Evolutionary conservation across 1,140 invertebrate genomes (phyloP).

Genomic region (Conus ventricosus): DNA sequence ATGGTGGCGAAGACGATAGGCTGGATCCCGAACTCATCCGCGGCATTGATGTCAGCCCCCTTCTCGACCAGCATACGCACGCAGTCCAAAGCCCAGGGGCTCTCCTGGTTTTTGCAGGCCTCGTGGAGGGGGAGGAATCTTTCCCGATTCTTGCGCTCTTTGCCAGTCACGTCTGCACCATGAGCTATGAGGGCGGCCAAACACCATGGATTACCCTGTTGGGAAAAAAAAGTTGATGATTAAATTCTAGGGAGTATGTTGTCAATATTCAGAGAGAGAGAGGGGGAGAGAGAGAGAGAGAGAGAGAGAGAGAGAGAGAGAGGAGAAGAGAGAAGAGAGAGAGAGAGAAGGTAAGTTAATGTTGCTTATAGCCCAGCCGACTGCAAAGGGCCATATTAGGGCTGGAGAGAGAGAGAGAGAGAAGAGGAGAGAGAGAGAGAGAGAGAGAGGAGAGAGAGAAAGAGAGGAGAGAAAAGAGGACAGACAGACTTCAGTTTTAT

Average conservation of each 20-base stretch:
- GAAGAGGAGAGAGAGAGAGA: neutral
- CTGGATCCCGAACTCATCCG: too few relatives aligned
- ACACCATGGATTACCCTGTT: neutral
- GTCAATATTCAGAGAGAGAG: neutral
- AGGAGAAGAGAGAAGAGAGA: neutral
- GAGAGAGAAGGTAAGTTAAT: neutral
- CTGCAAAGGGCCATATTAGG: too few relatives aligned
- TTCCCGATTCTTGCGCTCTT: neutral
- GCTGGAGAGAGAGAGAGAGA: neutral
- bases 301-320: neutral
- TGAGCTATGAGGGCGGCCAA: neutral
- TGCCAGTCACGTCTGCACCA: neutral
- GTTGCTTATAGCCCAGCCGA: too few relatives aligned
- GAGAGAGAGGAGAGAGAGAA: too few relatives aligned
- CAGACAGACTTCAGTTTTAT: too few relatives aligned
- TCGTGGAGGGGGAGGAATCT: neutral
- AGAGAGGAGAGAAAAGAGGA: too few relatives aligned
- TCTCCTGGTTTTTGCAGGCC: too few relatives aligned
- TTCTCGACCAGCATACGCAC: too few relatives aligned
- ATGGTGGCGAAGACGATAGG: too few relatives aligned
- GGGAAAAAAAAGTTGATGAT: neutral
- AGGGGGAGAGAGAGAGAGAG: slow-evolving; percentile 1
- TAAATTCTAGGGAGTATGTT: neutral
- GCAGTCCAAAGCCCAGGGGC: too few relatives aligned
- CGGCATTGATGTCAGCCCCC: too few relatives aligned